These are phyloP conservation scores for Lepidurus apus DNA, from an alignment of 1,140 invertebrate genomes.

Conservation along the genomic window DNA sequence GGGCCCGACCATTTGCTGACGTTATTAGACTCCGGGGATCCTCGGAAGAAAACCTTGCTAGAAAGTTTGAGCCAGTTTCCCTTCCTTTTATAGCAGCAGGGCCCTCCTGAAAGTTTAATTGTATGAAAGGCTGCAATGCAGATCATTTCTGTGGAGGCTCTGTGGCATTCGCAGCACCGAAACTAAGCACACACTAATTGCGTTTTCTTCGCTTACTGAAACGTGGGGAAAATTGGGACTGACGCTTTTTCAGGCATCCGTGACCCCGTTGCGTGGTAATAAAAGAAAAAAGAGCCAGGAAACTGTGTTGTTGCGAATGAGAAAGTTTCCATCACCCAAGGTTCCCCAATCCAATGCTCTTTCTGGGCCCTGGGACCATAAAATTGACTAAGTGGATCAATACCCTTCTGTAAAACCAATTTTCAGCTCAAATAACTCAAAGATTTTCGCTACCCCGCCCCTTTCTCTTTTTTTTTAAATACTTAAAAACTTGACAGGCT, in stretches of 20 bases:
- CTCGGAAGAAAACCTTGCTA: background rate
- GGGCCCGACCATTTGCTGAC: background rate
- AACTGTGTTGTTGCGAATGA: background rate
- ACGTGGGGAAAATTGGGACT: background rate
- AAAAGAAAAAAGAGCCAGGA: background rate
- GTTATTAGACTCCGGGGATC: slow-evolving; percentile 14
- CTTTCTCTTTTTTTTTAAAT: too few relatives aligned
- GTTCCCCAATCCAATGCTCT: background rate
- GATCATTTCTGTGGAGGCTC: background rate
- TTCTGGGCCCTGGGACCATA: background rate
- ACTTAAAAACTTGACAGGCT: too few relatives aligned
- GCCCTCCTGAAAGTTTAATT: slow-evolving; percentile 7
- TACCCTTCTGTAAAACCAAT: background rate
- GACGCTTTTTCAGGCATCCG: background rate
- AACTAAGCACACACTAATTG: background rate
- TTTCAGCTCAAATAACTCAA: too few relatives aligned
- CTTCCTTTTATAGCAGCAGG: slow-evolving; percentile 3
- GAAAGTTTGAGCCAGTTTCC: slow-evolving; percentile 4
- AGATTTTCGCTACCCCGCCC: too few relatives aligned
- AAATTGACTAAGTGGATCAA: background rate
- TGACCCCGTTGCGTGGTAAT: background rate
- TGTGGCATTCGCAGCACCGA: slow-evolving; percentile 4
- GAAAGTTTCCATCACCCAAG: background rate
- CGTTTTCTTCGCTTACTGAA: background rate
- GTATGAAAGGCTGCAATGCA: slow-evolving; percentile 18